Evolutionary conservation across 2,888 invertebrate genomes (phyloP), one percentile per base, ranked within the genome.

Genomic region (Acleris laterana): DNA sequence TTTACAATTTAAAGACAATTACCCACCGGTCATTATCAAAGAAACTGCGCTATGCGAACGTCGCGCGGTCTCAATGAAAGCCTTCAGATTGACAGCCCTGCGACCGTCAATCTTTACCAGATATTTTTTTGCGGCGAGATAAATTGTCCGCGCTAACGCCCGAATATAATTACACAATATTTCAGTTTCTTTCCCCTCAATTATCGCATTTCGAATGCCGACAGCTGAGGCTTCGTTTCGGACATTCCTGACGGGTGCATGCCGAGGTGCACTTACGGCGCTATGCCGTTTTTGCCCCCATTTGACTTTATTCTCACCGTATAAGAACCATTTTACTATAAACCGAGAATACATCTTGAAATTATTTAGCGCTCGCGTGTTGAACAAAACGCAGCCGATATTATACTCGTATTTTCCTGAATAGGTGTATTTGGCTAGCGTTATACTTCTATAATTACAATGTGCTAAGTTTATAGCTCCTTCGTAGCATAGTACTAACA

Each of bases 161-260:
- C 77, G 82, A 81, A 85, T 87, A 87, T 88, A 90, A 89, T 89
- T 87, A 87, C 78, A 83, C 81, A 81, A 89, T 85, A 88, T 87
- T 87, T 88, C 81, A 86, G 79, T 71, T 72, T 71, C 82, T 89
- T 91, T 90, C 87, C 79, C 81, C 75, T 80, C 87, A 89, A 90
- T 91, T 88, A 90, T 85, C 81, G 85, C 87, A 88, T 89, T 88
- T 84, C 79, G 76, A 73, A 75, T 72, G 70, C 72, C 71, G 76
- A 77, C 83, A 79, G 83, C 81, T 76, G 79, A 78, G 77, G 78
- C 73, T 78, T 70, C 81, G 78, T 80, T 88, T 82, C 75, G 77
- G 76, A 80, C 81, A 88, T 90, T 85, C 88, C 79, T 79, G 71
- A 78, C 79, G 72, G 65, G 70, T 68, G 79, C 73, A 78, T 83